A percentile compares a stretch with the other conserved stretches of the same genome.
Evolutionary conservation across 1,140 invertebrate species (phyloP).

Genomic region (Drosophila parabipectinata): DNA sequence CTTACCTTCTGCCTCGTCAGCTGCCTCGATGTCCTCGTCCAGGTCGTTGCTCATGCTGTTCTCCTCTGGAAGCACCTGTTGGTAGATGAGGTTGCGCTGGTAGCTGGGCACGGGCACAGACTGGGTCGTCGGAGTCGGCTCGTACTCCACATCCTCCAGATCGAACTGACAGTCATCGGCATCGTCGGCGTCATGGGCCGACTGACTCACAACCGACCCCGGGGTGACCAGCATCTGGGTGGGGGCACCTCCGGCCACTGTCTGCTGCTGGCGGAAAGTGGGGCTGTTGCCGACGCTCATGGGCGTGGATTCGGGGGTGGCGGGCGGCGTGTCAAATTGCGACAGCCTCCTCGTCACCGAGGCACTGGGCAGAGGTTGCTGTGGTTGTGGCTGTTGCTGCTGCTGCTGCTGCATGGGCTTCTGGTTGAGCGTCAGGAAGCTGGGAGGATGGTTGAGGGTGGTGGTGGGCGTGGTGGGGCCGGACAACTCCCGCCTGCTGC

Average conservation of each 20-base stretch:
- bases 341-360: slow-evolving; percentile 69
- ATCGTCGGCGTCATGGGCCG: slow-evolving; percentile 27
- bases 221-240: slow-evolving; percentile 20
- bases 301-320: slow-evolving; percentile 81
- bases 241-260: slow-evolving; percentile 6
- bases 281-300: slow-evolving; percentile 84
- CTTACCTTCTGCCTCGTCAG: slow-evolving; percentile 79
- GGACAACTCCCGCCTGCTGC: slow-evolving; percentile 65
- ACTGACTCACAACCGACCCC: background rate
- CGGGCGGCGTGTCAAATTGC: slow-evolving; percentile 82
- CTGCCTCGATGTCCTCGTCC: slow-evolving; percentile 52
- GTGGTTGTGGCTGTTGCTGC: slow-evolving; percentile 22
- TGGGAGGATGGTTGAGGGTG: slow-evolving; percentile 55
- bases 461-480: slow-evolving; percentile 71
- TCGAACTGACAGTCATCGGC: slow-evolving; percentile 79
- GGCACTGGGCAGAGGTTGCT: slow-evolving; percentile 25
- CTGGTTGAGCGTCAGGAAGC: slow-evolving; percentile 48
- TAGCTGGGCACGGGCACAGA: slow-evolving; percentile 21
- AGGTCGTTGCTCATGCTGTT: slow-evolving; percentile 69
- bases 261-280: slow-evolving; percentile 69
- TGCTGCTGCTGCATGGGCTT: slow-evolving; percentile 43
- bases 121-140: slow-evolving; percentile 13
- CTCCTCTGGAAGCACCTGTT: slow-evolving; percentile 41
- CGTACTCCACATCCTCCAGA: slow-evolving; percentile 77
- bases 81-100: slow-evolving; percentile 19